A percentile compares a stretch with the other conserved stretches of the same genome.
Evolutionary conservation across 2,888 invertebrate species (phyloP).

Genomic region (Blera fallax): DNA sequence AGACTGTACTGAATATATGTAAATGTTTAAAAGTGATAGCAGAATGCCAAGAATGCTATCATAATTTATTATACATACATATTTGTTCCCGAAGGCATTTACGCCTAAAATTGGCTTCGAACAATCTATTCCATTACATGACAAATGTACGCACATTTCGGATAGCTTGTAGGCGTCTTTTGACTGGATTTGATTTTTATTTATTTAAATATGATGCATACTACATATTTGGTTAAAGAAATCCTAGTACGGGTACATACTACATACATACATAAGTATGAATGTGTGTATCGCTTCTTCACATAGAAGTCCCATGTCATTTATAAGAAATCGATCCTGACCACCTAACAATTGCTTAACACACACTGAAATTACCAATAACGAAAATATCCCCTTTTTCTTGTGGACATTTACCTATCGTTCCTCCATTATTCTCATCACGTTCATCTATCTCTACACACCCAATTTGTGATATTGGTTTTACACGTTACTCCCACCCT

Average conservation of each 20-base stretch:
- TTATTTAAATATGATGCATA: too few relatives aligned
- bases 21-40: too few relatives aligned
- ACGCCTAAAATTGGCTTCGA: too few relatives aligned
- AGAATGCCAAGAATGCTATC: too few relatives aligned
- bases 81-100: too few relatives aligned
- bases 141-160: too few relatives aligned
- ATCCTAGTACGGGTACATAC: background rate
- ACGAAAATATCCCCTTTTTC: constrained; percentile 2
- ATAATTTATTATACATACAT: too few relatives aligned
- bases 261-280: background rate
- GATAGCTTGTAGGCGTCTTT: too few relatives aligned
- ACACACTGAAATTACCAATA: constrained; percentile 19
- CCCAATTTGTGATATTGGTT: constrained; percentile 73
- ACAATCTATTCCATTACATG: too few relatives aligned
- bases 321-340: constrained; percentile 32
- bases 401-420: constrained; percentile 41
- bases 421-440: constrained; percentile 68
- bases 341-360: constrained; percentile 23
- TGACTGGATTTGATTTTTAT: too few relatives aligned
- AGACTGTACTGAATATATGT: too few relatives aligned
- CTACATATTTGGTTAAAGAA: too few relatives aligned
- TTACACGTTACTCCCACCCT: constrained; percentile 28
- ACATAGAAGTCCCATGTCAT: constrained; percentile 9
- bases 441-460: constrained; percentile 66
- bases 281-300: background rate